Conservation (phyloP, 53 echinoderm and acorn worm genomes). For the Astropecten irregularis region DNA sequence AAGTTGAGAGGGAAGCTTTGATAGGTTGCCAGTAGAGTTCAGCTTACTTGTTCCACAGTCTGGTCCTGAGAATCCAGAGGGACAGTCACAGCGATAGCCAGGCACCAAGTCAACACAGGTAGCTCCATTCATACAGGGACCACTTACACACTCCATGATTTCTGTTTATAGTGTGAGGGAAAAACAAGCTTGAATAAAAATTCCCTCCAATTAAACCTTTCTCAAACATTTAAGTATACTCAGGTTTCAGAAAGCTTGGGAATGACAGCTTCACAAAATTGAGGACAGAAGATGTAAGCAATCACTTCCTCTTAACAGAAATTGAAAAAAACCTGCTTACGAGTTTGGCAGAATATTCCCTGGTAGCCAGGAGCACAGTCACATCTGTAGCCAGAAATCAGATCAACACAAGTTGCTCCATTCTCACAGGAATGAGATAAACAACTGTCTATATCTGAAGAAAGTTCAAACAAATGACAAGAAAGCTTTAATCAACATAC, state of each 20-base stretch:
- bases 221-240: too few relatives aligned
- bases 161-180: too few relatives aligned
- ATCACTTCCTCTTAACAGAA: too few relatives aligned
- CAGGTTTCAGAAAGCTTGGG: too few relatives aligned
- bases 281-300: too few relatives aligned
- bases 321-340: too few relatives aligned
- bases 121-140: slow-evolving; percentile 24
- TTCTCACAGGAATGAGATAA: slow-evolving; percentile 26
- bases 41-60: slow-evolving; percentile 22
- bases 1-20: too few relatives aligned
- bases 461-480: slow-evolving; percentile 52
- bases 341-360: slow-evolving; percentile 16
- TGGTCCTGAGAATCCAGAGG: slow-evolving; percentile 13
- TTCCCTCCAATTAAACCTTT: too few relatives aligned
- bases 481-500: background rate
- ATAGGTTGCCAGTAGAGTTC: too few relatives aligned
- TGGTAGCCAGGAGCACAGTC: slow-evolving; percentile 16
- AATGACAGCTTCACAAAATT: too few relatives aligned
- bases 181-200: background rate
- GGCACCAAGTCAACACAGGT: background rate
- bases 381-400: slow-evolving; percentile 20
- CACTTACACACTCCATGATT: background rate
- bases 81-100: slow-evolving; percentile 21
- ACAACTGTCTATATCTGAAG: slow-evolving; percentile 23
- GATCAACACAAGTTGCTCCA: slow-evolving; percentile 31